Evolutionary conservation across 1,140 invertebrate genomes (phyloP).

Genomic region (Thaumatotibia leucotreta): DNA sequence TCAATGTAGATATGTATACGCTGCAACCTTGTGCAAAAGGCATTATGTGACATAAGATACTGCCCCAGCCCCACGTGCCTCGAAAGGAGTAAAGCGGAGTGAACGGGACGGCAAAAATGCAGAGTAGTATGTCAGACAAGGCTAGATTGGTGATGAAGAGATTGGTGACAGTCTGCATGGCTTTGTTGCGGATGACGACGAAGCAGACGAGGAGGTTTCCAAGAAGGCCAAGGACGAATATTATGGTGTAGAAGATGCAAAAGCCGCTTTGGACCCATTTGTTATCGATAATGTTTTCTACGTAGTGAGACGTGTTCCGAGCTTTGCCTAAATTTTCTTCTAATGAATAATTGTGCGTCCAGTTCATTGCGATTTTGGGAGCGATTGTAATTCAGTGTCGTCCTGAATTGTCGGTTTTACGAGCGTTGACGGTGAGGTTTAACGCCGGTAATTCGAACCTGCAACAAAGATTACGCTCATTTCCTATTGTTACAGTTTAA

Average conservation of each 20-base stretch:
- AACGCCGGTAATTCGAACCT: slow-evolving; percentile 37
- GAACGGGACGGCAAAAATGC: slow-evolving; percentile 95
- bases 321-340: slow-evolving; percentile 36
- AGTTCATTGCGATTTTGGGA: slow-evolving; percentile 45
- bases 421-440: slow-evolving; percentile 42
- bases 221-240: slow-evolving; percentile 92
- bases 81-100: slow-evolving; percentile 95
- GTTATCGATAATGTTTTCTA: slow-evolving; percentile 81
- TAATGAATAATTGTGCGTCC: slow-evolving; percentile 36
- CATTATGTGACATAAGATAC: slow-evolving; percentile 92
- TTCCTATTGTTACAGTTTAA: slow-evolving; percentile 15
- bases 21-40: slow-evolving; percentile 94
- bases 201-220: slow-evolving; percentile 97
- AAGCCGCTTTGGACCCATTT: slow-evolving; percentile 88
- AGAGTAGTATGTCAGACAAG: slow-evolving; percentile 95
- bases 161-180: slow-evolving; percentile 99
- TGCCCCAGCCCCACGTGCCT: slow-evolving; percentile 93
- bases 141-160: slow-evolving; percentile 98
- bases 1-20: slow-evolving; percentile 98
- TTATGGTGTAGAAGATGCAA: slow-evolving; percentile 90
- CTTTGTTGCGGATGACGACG: slow-evolving; percentile 92
- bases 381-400: slow-evolving; percentile 42
- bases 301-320: slow-evolving; percentile 35
- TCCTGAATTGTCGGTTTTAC: slow-evolving; percentile 52
- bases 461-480: slow-evolving; percentile 54